Evolutionary conservation across 2,113 vertebrate species (phyloP), one percentile per base, ranked within the genome.

Genomic region (Pelecanus crispus): DNA sequence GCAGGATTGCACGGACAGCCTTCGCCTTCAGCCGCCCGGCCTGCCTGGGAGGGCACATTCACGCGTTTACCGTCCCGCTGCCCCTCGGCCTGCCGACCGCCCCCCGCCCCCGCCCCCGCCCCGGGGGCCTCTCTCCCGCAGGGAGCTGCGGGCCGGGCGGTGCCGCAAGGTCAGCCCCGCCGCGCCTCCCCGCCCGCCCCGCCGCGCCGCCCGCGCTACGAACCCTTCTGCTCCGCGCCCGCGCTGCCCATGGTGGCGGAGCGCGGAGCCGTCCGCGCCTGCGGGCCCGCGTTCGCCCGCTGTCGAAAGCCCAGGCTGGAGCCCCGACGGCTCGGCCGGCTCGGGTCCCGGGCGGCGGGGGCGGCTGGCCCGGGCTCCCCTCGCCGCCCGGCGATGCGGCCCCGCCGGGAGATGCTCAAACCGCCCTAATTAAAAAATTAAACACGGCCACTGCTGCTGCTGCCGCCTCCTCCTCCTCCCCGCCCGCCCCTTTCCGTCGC

Each of bases 201-300:
- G 13, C 56, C 59, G 34, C 74, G 55, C 47, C 55, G 16, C 32
- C 71, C 66, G 34, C 67, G 49, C 26, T 96, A 97, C 96, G 18
- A 45, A 97, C 95, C 96, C 84, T 7, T 66, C 36, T 94, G 67
- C 90, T 70, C n/a, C 86, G 83, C 59, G 40, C 36, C 92, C 83
- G 81, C 70, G 74, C 73, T 90, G 90, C 92, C 86, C 97, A 96
- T 97, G 91, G 92, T 82, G 93, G 74, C 91, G 91, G 89, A 89
- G 74, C 70, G 73, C 85, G 74, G 84, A 73, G 65, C 90, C 92
- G 38, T 44, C 94, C 92, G 89, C 80, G 42, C 78, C 72, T 74
- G 50, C 45, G 15, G 38, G 70, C 56, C 31, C 73, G 52, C 9
- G n/a, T 62, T 24, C 68, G 72, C 47, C 77, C 1, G 70, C 70